A percentile compares a stretch with the other conserved stretches of the same genome.
phyloP scores from a whole-genome alignment of 2,113 vertebrate species.

The Stegastes partitus region DNA sequence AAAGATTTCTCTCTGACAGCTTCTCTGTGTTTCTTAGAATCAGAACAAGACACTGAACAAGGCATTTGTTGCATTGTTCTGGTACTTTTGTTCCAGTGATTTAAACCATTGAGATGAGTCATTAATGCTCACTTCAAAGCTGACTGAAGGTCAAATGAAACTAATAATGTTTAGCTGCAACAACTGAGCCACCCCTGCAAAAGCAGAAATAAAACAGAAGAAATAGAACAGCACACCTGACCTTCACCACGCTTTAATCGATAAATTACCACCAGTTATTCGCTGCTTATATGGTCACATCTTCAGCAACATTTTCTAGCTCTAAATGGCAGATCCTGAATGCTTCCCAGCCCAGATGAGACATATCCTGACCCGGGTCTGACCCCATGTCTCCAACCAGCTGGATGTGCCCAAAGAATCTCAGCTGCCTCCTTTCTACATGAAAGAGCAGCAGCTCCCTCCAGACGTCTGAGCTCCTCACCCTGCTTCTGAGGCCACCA shows the following conservation, averaged over 20 bases:
- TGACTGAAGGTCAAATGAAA: neutral
- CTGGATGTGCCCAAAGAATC: conserved; percentile 6
- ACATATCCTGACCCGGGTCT: neutral
- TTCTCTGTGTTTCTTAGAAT: neutral
- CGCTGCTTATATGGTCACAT: no score
- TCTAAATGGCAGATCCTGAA: neutral
- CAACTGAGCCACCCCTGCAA: neutral
- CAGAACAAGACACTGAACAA: conserved; percentile 1
- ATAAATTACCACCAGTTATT: no score
- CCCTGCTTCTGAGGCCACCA: neutral
- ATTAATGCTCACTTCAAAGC: neutral
- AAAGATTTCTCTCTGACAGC: neutral
- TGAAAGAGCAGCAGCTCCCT: neutral
- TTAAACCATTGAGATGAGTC: neutral
- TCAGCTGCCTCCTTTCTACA: neutral
- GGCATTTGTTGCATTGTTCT: neutral
- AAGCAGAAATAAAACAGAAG: neutral
- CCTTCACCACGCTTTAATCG: neutral
- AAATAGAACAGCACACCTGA: no score
- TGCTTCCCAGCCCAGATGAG: neutral
- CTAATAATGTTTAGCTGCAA: conserved; percentile 1
- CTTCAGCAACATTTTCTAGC: neutral
- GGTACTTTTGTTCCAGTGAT: neutral
- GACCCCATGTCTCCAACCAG: neutral
- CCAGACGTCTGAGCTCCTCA: neutral